Base-by-base conservation (phyloP, 2,797 vertebrate genomes). In the Lithobates sylvaticus region DNA sequence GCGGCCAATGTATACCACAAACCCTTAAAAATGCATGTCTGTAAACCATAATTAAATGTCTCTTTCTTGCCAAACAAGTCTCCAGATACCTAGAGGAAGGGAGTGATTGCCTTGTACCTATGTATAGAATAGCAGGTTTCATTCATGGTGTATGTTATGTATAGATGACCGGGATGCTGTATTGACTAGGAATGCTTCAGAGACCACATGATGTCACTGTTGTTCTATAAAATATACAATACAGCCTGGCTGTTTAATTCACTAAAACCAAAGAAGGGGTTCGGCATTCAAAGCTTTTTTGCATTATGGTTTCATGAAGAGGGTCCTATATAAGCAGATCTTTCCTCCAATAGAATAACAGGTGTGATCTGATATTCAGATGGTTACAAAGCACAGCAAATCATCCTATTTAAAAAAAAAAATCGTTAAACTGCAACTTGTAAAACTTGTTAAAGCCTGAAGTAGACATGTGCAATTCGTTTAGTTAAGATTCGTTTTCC, bases 151-250 rank as follows among this genome's bases (percentile, higher is more conserved):
- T 61, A 77, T 26, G 15, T 32, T 32, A 70, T 73, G 13, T 78
- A 83, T 78, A 21, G 68, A 65, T 54, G 74, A 78, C 80, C 75
- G 78, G 77, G 82, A 73, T 68, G 21, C 36, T 36, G 18, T 86
- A 86, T 58, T 50, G 79, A 72, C 80, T 86, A 5, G 80, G 39
- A 73, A 77, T 18, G 75, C 71, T 86, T 78, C 44, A 67, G 64
- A 86, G 80, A 81, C 85, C 85, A 86, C 85, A 71, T 83, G 85
- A 86, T 83, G 85, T 86, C 85, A 86, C 80, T 86, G 85, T 86
- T 86, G 85, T 86, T 65, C 85, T 86, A 50, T 50, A 83, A 68
- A 78, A 80, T 67, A 44, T 44, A 58, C 36, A 39, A 21, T 83
- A 65, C 3, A 65, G 61, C 23, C 23, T 54, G 16, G 50, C 16